Conservation (phyloP, 2,888 invertebrate genomes). For the Amaurobius ferox region DNA sequence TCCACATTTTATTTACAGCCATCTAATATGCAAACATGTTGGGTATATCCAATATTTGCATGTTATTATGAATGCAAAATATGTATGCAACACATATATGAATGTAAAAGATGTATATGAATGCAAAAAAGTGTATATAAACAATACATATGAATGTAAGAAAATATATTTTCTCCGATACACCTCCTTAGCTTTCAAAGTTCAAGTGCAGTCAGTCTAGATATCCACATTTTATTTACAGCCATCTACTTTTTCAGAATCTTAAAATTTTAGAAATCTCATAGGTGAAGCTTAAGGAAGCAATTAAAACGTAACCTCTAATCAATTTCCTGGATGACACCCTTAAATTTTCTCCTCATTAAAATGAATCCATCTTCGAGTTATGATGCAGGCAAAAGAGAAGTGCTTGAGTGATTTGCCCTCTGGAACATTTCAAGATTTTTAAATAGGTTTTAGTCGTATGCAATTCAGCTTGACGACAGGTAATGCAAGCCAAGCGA, state of each 20-base stretch:
- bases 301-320: conserved; percentile 3
- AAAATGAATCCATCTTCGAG: background rate
- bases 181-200: too few relatives aligned
- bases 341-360: conserved; percentile 6
- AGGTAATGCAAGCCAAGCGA: too few relatives aligned
- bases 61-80: too few relatives aligned
- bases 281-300: background rate
- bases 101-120: too few relatives aligned
- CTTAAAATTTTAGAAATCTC: background rate
- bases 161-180: too few relatives aligned
- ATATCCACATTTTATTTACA: too few relatives aligned
- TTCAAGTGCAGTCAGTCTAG: too few relatives aligned
- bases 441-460: background rate
- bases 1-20: background rate
- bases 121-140: too few relatives aligned
- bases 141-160: too few relatives aligned
- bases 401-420: background rate
- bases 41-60: too few relatives aligned
- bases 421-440: background rate
- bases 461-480: background rate
- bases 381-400: background rate
- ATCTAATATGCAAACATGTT: too few relatives aligned
- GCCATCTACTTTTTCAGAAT: background rate
- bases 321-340: background rate
- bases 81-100: too few relatives aligned